Conservation (phyloP, 2,797 vertebrate genomes). For the Buphagus erythrorhynchus region DNA sequence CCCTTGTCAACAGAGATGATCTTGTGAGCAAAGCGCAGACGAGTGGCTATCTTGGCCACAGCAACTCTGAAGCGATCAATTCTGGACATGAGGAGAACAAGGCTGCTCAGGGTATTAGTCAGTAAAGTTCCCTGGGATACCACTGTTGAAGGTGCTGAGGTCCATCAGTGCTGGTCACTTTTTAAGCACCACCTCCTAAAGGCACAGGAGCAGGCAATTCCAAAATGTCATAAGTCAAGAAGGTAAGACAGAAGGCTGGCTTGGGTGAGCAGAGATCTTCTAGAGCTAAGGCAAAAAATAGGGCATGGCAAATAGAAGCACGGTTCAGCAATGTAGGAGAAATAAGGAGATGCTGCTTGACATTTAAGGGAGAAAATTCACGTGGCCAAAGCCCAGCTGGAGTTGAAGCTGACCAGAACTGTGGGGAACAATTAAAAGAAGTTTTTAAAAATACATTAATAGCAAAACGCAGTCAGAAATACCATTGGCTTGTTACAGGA, state of each 20-base stretch:
- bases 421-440: neutral
- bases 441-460: rapidly evolving
- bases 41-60: rapidly evolving
- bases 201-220: neutral
- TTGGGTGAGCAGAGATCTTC: neutral
- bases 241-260: neutral
- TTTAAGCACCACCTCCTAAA: neutral
- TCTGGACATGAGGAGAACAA: neutral
- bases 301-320: neutral
- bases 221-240: neutral
- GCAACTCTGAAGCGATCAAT: rapidly evolving
- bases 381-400: neutral
- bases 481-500: neutral
- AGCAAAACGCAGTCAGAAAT: neutral
- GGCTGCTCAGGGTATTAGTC: neutral
- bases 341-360: neutral
- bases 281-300: neutral
- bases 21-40: rapidly evolving
- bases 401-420: neutral
- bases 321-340: neutral
- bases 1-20: neutral
- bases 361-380: neutral
- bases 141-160: neutral
- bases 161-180: neutral
- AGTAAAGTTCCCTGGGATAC: neutral